Evolutionary conservation across 2,888 invertebrate genomes (phyloP), one percentile per base, ranked within the genome.

Genomic region (Andrena dorsata): DNA sequence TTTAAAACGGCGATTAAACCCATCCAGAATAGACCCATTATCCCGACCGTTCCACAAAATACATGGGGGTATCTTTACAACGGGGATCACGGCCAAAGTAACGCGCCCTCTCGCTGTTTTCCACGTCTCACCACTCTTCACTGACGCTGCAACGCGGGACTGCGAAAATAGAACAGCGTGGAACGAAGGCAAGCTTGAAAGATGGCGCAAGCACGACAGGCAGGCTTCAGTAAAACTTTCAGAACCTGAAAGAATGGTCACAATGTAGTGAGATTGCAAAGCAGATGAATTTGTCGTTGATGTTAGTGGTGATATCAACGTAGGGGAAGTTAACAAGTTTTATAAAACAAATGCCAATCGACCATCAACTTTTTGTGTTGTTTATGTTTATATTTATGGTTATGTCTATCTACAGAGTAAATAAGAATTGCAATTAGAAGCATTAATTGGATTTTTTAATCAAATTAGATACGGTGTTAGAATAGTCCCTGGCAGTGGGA

Each of bases 51-150:
- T 41, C 23, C 30, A 0, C 32, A 28, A 23, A 6, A n/a, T 26
- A 35, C 13, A 8, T 26, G n/a, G 6, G 4, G 16, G 13, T 16
- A 63, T 63, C 23, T 63, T 63, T 41, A 41, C 16, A 41, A 26
- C 23, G 41, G 20, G 41, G 41, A 47, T 71, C 71, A 47, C 47
- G 10, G 30, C 4, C 20, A 3, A 41, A 32, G 23, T 35, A 8
- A 16, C 58, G 30, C 74, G 60, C 49, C 47, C 32, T 28, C 10
- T 71, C 65, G 35, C 26, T 8, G 53, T 23, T 41, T 70, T 70
- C 60, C 28, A 16, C 65, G 58, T 47, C 20, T 32, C 35, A 16
- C 23, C 51, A 51, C 49, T 63, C 53, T 69, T 76, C 53, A 76
- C 70, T 41, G 61, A 20, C 16, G 51, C 7, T 60, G n/a, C 69